These are phyloP conservation scores for Coleophora flavipennella DNA, from an alignment of 2,888 invertebrate genomes.

Conservation along the genomic window DNA sequence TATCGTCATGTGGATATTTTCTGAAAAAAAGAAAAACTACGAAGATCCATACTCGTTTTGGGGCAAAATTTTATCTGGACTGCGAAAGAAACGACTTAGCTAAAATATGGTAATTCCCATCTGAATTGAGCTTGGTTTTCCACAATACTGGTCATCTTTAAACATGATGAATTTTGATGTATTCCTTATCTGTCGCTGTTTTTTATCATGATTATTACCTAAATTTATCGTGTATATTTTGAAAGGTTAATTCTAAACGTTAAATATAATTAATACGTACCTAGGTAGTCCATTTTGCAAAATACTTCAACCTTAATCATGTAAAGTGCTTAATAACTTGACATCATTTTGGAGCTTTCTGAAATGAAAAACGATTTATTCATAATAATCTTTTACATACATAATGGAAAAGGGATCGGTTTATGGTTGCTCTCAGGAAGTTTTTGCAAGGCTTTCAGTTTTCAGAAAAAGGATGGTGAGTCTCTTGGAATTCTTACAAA, in stretches of 20 bases:
- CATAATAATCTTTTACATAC: no score
- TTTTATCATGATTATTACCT: slow-evolving; percentile 4
- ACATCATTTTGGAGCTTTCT: no score
- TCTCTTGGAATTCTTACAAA: slow-evolving; percentile 46
- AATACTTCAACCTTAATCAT: slow-evolving; percentile 1
- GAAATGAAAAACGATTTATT: no score
- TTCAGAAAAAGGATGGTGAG: slow-evolving; percentile 70
- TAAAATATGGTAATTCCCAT: slow-evolving; percentile 8
- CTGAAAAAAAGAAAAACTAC: slow-evolving; percentile 45
- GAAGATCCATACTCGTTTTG: slow-evolving; percentile 56
- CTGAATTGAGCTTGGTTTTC: slow-evolving; percentile 30
- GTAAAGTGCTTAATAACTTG: no score
- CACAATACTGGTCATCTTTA: slow-evolving; percentile 31
- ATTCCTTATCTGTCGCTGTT: background rate
- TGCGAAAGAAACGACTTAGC: slow-evolving; percentile 41
- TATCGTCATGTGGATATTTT: slow-evolving; percentile 44
- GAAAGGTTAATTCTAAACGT: no score
- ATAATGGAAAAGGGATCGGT: slow-evolving; percentile 17
- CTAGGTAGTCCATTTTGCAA: no score
- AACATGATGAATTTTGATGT: slow-evolving; percentile 21
- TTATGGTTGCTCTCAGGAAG: slow-evolving; percentile 42
- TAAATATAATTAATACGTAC: no score
- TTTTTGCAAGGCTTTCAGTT: slow-evolving; percentile 55
- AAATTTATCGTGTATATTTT: no score
- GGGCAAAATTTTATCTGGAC: slow-evolving; percentile 57